Conservation (phyloP, 2,888 invertebrate species). For the Diplolepis rosae region DNA sequence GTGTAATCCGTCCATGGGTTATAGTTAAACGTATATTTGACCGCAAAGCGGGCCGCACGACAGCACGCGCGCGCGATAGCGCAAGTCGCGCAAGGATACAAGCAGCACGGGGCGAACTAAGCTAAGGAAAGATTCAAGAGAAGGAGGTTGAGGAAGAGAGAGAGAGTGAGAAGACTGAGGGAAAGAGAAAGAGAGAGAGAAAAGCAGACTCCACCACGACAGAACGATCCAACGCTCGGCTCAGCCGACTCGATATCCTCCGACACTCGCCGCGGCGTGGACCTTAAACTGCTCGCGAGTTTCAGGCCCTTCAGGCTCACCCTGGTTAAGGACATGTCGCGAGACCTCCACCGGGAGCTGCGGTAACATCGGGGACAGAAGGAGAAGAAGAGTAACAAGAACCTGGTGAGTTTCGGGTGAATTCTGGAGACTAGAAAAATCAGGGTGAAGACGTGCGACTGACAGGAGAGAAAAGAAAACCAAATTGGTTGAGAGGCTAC, state of each 20-base stretch:
- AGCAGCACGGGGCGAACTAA: constrained; percentile 37
- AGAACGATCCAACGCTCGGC: constrained; percentile 36
- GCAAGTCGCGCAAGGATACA: constrained; percentile 60
- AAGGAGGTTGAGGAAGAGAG: constrained; percentile 42
- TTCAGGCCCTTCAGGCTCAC: neutral
- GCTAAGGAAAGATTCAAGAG: constrained; percentile 31
- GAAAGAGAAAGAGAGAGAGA: constrained; percentile 46
- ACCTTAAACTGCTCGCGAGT: constrained; percentile 34
- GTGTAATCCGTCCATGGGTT: neutral
- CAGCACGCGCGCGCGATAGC: constrained; percentile 41
- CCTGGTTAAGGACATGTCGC: constrained; percentile 20
- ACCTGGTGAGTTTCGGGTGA: neutral
- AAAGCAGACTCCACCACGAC: constrained; percentile 20
- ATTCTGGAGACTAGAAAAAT: neutral
- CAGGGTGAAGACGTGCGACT: neutral
- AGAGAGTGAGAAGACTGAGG: constrained; percentile 21
- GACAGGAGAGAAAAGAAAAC: neutral
- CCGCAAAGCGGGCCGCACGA: constrained; percentile 36
- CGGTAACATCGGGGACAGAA: constrained; percentile 2
- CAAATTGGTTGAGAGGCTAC: neutral
- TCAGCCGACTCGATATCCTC: constrained; percentile 35
- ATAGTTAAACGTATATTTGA: constrained; percentile 21
- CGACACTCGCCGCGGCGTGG: constrained; percentile 31
- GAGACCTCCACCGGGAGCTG: constrained; percentile 6
- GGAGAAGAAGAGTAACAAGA: neutral